A percentile compares a stretch with the other conserved stretches of the same genome.
These are phyloP conservation scores for Xenentodon cancila DNA, from an alignment of 2,797 vertebrate species.

Conservation along the genomic window DNA sequence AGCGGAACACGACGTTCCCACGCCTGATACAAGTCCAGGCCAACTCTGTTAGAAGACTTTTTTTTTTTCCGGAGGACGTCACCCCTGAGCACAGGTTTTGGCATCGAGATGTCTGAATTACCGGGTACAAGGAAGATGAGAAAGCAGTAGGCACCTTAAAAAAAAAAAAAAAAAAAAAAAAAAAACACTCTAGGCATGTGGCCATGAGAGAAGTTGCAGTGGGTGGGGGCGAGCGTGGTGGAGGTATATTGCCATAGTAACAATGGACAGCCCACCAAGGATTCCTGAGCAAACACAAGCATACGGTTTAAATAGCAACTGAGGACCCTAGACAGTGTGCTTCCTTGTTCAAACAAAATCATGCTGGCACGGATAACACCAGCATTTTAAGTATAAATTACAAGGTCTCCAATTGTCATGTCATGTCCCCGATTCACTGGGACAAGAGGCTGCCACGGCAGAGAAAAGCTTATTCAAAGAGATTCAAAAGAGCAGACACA, in stretches of 20 bases:
- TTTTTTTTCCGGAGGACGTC: slow-evolving; percentile 33
- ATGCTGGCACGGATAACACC: slow-evolving; percentile 55
- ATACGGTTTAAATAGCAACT: slow-evolving; percentile 43
- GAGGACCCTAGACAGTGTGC: slow-evolving; percentile 40
- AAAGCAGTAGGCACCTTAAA: slow-evolving; percentile 34
- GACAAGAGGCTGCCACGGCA: slow-evolving; percentile 42
- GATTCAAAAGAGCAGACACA: slow-evolving; percentile 63
- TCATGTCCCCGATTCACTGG: slow-evolving; percentile 69
- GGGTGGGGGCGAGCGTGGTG: slow-evolving; percentile 5
- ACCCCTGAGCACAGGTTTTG: slow-evolving; percentile 50
- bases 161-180: slow-evolving; percentile 21
- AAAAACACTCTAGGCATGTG: slow-evolving; percentile 39
- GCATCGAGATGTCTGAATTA: slow-evolving; percentile 57
- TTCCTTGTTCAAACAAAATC: slow-evolving; percentile 60
- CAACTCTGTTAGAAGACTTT: slow-evolving; percentile 36
- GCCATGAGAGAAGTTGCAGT: slow-evolving; percentile 56
- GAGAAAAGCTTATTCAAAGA: slow-evolving; percentile 68
- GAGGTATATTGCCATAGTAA: slow-evolving; percentile 76
- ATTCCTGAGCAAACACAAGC: slow-evolving; percentile 65
- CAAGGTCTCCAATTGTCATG: slow-evolving; percentile 72
- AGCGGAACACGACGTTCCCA: slow-evolving; percentile 62
- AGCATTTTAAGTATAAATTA: slow-evolving; percentile 75
- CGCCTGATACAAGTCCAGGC: slow-evolving; percentile 50
- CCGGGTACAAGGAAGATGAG: slow-evolving; percentile 54
- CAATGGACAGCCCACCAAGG: slow-evolving; percentile 64